Conservation (phyloP, 2,113 vertebrate genomes). For the Podilymbus podiceps region DNA sequence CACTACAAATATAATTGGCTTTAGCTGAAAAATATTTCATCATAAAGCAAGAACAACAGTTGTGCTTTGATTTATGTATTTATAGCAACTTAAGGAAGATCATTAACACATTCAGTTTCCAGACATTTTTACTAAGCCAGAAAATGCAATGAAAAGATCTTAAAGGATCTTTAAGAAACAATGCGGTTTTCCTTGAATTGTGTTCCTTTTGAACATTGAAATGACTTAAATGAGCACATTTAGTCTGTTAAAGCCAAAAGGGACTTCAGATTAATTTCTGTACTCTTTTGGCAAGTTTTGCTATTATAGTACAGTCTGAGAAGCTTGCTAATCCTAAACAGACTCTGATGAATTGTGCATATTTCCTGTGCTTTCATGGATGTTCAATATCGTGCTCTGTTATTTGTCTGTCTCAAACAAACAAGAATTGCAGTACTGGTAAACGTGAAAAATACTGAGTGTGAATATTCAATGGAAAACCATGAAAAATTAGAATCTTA, state of each 20-base stretch:
- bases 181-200: background rate
- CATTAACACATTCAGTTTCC: constrained; percentile 41
- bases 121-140: constrained; percentile 33
- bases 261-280: background rate
- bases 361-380: background rate
- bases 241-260: background rate
- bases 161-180: constrained; percentile 19
- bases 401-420: background rate
- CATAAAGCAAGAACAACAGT: constrained; percentile 63
- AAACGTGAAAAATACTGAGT: background rate
- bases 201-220: background rate
- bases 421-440: background rate
- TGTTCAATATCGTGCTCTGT: background rate
- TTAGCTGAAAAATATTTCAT: constrained; percentile 65
- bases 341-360: background rate
- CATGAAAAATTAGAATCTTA: background rate
- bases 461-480: background rate
- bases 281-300: background rate
- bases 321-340: background rate
- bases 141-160: constrained; percentile 17
- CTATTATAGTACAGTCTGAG: background rate
- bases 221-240: background rate
- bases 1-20: constrained; percentile 75
- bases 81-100: constrained; percentile 60
- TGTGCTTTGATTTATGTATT: constrained; percentile 67